Percentiles rank a stretch among this genome's conserved stretches.
Evolutionary conservation across 2,888 invertebrate species (phyloP).

Genomic region (Geotrupes spiniger): DNA sequence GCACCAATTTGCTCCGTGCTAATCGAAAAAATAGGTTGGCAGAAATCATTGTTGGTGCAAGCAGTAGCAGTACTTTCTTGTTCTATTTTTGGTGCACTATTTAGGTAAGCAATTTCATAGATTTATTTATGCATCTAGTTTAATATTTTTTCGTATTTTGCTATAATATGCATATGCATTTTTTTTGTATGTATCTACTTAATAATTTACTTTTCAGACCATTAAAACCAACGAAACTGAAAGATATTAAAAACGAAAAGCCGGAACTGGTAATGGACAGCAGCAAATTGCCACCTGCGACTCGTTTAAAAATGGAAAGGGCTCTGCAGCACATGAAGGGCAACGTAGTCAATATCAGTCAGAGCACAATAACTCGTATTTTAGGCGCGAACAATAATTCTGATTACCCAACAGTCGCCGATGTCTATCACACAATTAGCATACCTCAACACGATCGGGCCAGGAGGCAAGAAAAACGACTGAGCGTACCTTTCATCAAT

Average conservation of each 20-base stretch:
- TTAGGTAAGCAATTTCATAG: constrained; percentile 47
- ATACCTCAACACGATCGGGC: constrained; percentile 33
- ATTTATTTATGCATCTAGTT: not conserved
- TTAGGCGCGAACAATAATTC: constrained; percentile 44
- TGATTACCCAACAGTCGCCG: constrained; percentile 75
- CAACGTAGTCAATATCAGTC: constrained; percentile 36
- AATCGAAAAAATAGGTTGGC: constrained; percentile 69
- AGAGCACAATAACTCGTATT: constrained; percentile 40
- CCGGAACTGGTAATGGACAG: constrained; percentile 50
- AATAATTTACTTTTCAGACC: constrained; percentile 56
- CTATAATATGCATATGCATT: constrained; percentile 25
- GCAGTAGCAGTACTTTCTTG: constrained; percentile 74
- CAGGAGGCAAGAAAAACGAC: constrained; percentile 36
- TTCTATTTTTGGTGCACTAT: constrained; percentile 73
- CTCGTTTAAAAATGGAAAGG: constrained; percentile 44
- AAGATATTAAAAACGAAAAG: constrained; percentile 47
- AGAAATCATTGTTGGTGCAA: constrained; percentile 69
- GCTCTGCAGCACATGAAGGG: constrained; percentile 38
- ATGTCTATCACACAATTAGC: constrained; percentile 52
- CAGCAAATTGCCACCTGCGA: constrained; percentile 38
- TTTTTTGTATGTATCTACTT: constrained; percentile 1
- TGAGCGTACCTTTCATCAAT: constrained; percentile 42
- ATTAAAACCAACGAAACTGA: constrained; percentile 68
- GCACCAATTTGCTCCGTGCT: constrained; percentile 71
- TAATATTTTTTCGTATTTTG: constrained; percentile 48